Percentiles rank a stretch among this genome's conserved stretches.
These are phyloP conservation scores for Seira ritae DNA, from an alignment of 2,888 invertebrate species.

Conservation along the genomic window DNA sequence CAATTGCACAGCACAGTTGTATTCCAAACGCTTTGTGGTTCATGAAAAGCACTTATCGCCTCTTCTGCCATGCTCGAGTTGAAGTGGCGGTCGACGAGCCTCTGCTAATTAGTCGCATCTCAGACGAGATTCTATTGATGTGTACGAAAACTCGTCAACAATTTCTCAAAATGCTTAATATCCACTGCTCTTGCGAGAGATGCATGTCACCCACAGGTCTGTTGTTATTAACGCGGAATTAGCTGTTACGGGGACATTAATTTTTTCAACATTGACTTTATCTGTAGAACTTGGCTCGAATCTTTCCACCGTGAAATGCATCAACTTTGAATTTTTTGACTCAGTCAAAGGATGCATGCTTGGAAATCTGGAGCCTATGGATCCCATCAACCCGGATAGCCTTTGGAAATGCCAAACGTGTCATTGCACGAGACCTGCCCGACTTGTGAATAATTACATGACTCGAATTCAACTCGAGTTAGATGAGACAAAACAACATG, in stretches of 20 bases:
- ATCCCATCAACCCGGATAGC: conserved; percentile 36
- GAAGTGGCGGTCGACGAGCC: conserved; percentile 27
- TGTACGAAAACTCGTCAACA: conserved; percentile 42
- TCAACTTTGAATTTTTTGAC: conserved; percentile 58
- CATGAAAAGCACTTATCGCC: conserved; percentile 47
- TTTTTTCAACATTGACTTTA: conserved; percentile 28
- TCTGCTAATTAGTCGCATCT: conserved; percentile 35
- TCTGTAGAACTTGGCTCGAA: conserved; percentile 50
- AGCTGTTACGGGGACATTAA: no score
- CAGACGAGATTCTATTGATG: conserved; percentile 43
- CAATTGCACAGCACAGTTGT: conserved; percentile 50
- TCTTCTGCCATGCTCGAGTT: conserved; percentile 43
- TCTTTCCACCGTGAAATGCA: conserved; percentile 59
- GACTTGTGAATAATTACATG: conserved; percentile 53
- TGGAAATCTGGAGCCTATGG: conserved; percentile 33
- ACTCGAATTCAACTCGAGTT: conserved; percentile 53
- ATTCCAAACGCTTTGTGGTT: conserved; percentile 53
- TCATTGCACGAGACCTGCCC: conserved; percentile 28
- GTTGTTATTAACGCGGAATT: no score
- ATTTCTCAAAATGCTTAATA: conserved; percentile 32
- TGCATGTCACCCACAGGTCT: neutral
- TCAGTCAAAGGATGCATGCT: conserved; percentile 45
- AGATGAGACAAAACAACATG: conserved; percentile 48
- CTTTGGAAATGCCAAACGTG: conserved; percentile 45
- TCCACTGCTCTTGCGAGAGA: conserved; percentile 12